Conservation (phyloP, 2,888 invertebrate genomes). For the Eupeodes latifasciatus region DNA sequence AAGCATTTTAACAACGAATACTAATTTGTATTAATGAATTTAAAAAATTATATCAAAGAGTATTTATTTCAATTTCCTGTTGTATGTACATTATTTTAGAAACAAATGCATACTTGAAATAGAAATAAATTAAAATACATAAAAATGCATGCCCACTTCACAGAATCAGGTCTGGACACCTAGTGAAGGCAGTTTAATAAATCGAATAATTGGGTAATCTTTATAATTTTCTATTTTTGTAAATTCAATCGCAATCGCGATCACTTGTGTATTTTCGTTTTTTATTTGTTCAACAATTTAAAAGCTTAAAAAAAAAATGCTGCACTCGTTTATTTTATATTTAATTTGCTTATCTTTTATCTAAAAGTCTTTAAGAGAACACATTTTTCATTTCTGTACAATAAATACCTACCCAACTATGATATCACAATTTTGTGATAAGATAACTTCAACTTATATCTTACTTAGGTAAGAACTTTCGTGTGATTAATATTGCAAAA, state of each 20-base stretch:
- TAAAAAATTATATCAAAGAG: no score
- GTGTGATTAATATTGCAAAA: not conserved
- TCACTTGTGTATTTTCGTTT: not conserved
- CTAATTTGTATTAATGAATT: no score
- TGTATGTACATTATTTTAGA: no score
- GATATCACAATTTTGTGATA: conserved; percentile 58
- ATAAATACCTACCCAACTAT: not conserved
- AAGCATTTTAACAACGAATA: no score
- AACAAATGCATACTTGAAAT: no score
- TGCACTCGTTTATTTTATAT: conserved; percentile 34
- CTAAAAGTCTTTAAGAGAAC: not conserved
- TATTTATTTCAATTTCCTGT: no score
- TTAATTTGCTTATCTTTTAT: conserved; percentile 57
- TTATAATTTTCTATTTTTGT: conserved; percentile 22
- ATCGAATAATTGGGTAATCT: conserved; percentile 70
- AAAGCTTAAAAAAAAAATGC: conserved; percentile 22
- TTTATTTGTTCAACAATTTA: not conserved
- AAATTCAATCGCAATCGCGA: not conserved
- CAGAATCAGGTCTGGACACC: conserved; percentile 69
- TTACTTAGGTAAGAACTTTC: not conserved
- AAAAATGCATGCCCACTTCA: conserved; percentile 50
- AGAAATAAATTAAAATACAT: not conserved
- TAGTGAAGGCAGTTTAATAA: conserved; percentile 67
- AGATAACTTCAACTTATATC: conserved; percentile 43
- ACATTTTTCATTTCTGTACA: conserved; percentile 1